Evolutionary conservation across 2,888 invertebrate species (phyloP).

Genomic region (Yponomeuta plumbellus): DNA sequence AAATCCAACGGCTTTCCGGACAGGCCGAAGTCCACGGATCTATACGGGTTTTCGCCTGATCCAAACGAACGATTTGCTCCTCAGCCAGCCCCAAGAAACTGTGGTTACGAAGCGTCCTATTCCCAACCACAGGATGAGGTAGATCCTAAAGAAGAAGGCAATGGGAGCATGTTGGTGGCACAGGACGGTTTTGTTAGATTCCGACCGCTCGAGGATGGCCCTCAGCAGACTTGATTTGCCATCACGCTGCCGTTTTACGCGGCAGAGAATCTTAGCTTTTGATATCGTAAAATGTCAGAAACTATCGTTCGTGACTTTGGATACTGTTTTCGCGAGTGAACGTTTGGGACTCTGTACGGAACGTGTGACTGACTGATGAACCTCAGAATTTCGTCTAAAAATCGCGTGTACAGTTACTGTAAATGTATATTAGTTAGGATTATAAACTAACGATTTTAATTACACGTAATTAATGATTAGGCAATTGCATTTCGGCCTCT

Average conservation of each 20-base stretch:
- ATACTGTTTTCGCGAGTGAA: neutral
- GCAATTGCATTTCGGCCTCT: constrained; percentile 43
- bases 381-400: constrained; percentile 21
- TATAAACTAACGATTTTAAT: constrained; percentile 39
- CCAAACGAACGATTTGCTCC: constrained; percentile 64
- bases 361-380: neutral
- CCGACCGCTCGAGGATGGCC: constrained; percentile 80
- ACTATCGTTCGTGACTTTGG: neutral
- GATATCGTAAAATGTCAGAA: constrained; percentile 28
- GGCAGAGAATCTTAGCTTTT: constrained; percentile 63
- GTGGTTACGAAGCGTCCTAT: constrained; percentile 72
- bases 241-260: constrained; percentile 49
- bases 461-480: constrained; percentile 39
- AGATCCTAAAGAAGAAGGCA: constrained; percentile 55
- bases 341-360: constrained; percentile 16
- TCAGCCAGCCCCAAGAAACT: constrained; percentile 69
- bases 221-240: constrained; percentile 69
- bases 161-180: constrained; percentile 89
- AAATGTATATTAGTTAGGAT: constrained; percentile 56
- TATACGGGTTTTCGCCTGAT: constrained; percentile 75
- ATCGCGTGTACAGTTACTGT: constrained; percentile 42
- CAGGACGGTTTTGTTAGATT: constrained; percentile 93
- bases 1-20: constrained; percentile 77
- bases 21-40: constrained; percentile 78
- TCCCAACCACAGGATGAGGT: constrained; percentile 74